Evolutionary conservation across 2,888 invertebrate genomes (phyloP), one percentile per base, ranked within the genome.

Genomic region (Himalopsyche kuldschensis): DNA sequence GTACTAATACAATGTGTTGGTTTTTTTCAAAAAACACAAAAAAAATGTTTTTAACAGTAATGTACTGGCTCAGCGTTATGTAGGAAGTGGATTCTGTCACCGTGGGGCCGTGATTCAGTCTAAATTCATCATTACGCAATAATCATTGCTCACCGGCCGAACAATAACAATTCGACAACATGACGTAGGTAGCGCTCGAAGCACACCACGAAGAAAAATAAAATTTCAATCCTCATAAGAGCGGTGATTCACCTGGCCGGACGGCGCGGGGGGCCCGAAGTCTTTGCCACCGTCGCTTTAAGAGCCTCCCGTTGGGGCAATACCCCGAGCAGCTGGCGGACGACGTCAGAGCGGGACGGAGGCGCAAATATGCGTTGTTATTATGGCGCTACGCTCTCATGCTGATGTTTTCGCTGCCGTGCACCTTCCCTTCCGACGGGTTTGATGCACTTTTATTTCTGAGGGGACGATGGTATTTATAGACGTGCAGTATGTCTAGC

Each of bases 211-310:
- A 75, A 35, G 35, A 35, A 47, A 47, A 32, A 32, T 11, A 32
- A 30, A 76, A 69, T 79, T 55, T 55, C 24, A 20, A 55, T 55
- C 76, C 81, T 35, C 69, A 35, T 80, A 69, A 80, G 80, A 80
- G 82, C 77, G 82, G 78, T 84, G 84, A 84, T 84, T 84, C 84
- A 84, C 82, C 75, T n/a, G 32, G 82, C 75, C 32, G 63, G 24
- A 41, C 48, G 24, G 69, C 46, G 79, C 81, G 48, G 48, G 63
- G 82, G 79, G 84, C 79, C 82, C 80, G 46, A 81, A 79, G 81
- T 82, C 84, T 82, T 80, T 78, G 80, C 82, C 27, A 31, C 75
- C 80, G 84, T 81, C 82, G 84, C 80, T 83, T 82, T 69, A 79
- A 31, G 75, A 78, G 55, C 55, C 55, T 55, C 55, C 55, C 55